These are phyloP conservation scores for Channa striata DNA, from an alignment of 2,797 vertebrate genomes.

Conservation along the genomic window DNA sequence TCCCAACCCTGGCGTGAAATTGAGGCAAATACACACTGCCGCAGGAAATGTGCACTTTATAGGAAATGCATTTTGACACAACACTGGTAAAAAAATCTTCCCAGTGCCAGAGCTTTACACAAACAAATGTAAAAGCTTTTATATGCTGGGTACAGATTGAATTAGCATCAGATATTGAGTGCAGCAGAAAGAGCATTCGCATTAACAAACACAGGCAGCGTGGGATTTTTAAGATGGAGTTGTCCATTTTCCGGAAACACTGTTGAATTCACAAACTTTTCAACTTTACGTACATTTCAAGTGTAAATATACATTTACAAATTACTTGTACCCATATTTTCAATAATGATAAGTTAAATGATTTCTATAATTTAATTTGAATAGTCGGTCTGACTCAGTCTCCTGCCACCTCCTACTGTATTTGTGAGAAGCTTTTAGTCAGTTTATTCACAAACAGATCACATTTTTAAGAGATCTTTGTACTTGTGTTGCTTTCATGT, in stretches of 20 bases:
- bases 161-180: slow-evolving; percentile 51
- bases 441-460: no score
- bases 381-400: not conserved
- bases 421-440: not conserved
- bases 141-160: slow-evolving; percentile 42
- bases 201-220: slow-evolving; percentile 9
- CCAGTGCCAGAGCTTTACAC: slow-evolving; percentile 40
- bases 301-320: not conserved
- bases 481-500: no score
- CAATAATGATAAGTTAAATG: not conserved
- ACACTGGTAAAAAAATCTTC: slow-evolving; percentile 51
- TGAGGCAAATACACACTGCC: slow-evolving; percentile 40
- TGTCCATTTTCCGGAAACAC: no score
- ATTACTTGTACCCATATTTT: no score
- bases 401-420: not conserved
- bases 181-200: slow-evolving; percentile 22
- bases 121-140: slow-evolving; percentile 53
- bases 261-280: no score
- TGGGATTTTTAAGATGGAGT: slow-evolving; percentile 1
- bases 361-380: not conserved
- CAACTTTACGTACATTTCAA: no score
- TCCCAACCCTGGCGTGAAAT: slow-evolving; percentile 58
- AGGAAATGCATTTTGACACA: slow-evolving; percentile 52
- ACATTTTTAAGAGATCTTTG: no score
- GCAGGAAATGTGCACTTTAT: slow-evolving; percentile 58